Evolutionary conservation across 1,140 invertebrate genomes (phyloP), one percentile per base, ranked within the genome.

Genomic region (Hestina assimilis): DNA sequence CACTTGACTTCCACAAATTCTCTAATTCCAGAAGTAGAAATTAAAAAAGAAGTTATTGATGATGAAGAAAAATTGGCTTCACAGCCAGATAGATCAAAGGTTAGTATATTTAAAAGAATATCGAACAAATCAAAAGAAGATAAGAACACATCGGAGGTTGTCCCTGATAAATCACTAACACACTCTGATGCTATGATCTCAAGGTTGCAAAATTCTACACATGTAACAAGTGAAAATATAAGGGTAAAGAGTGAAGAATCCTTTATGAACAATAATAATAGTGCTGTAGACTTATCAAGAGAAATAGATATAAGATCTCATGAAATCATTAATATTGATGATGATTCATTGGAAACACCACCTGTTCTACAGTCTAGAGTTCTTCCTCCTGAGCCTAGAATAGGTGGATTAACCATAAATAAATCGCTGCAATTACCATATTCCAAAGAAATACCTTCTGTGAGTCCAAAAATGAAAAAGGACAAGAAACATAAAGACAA

Each of bases 41-140:
- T 89, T 51, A 89, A 90, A 53, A 89, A 84, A 55, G 87, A 90
- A 40, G 85, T 91, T 58, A 77, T 88, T 47, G 90, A 91, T 35
- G 91, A 91, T 73, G 89, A 93, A 28, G 92, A 92, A 67, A 95
- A 95, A 86, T 76, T 96, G 14, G 90, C 92, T 0, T 92, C 91
- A 2, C 94, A 96, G 78, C 94, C 94, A 1, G 94, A 96, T 75
- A 94, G 92, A 78, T 94, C 93, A 75, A 96, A 96, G 79, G 79
- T 95, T 17, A 96, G 95, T 87, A 95, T 96, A 73, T 95, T 96
- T 66, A 96, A 95, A 74, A 95, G 95, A 85, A 94, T 96, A 69
- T 92, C 93, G 45, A 89, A 89, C 74, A 95, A 94, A 89, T 92
- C 92, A 11, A 95, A 93, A 84, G 92, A 93, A 66, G 92, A 93